Evolutionary conservation across 2,797 vertebrate genomes (phyloP), one percentile per base, ranked within the genome.

Genomic region (Danio jaintianensis): DNA sequence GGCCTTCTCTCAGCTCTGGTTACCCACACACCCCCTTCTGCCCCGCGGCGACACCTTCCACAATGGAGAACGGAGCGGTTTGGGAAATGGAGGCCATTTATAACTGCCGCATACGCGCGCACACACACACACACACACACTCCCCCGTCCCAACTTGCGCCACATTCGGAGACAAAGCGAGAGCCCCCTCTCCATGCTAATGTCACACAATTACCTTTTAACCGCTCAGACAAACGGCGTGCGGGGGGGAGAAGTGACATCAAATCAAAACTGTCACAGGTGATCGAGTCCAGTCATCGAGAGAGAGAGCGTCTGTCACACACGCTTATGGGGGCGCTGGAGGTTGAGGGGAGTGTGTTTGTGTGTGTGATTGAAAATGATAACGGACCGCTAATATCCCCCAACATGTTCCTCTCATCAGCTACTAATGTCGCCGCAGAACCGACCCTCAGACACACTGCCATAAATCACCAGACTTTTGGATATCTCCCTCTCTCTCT

Each of bases 141-240:
- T 62, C 53, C 73, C 81, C 67, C 59, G 83, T 67, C 89, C 88
- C 88, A 88, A 92, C 94, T 94, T 93, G 91, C 90, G 36, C 85
- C 88, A 88, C 64, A 63, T 79, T 85, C 73, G 20, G 58, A 83
- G 86, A 84, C 92, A 93, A 93, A 96, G 94, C 83, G 91, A 94
- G 93, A 90, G 91, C 94, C 75, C 52, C 56, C 56, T 80, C 93
- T 86, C 88, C 82, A 94, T 94, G 97, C 96, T 85, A 83, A 97
- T 98, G 96, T 98, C 96, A 96, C 96, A 96, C 97, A 98, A 99
- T 99, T 98, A 99, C 97, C 96, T 97, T 96, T 97, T 98, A 98
- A 99, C 95, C 97, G 96, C 95, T 97, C 97, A 98, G 98, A 99
- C 96, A 99, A 98, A 98, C 96, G 96, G 95, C 95, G 94, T 95